Percentiles rank a stretch among this genome's conserved stretches.
Evolutionary conservation across 2,797 vertebrate genomes (phyloP).

Genomic region (Anguilla marmorata): DNA sequence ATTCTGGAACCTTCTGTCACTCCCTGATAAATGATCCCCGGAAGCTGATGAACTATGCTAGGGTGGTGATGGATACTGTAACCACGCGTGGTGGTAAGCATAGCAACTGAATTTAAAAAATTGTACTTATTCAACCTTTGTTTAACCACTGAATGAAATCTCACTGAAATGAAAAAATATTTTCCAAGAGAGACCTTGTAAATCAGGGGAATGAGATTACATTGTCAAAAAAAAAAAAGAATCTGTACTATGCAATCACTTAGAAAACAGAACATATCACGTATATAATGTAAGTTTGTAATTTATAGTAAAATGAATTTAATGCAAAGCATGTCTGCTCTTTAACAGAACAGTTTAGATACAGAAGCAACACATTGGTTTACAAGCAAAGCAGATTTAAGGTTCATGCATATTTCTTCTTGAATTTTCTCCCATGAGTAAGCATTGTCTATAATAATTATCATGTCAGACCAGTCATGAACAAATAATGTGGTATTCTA

Average conservation of each 20-base stretch:
- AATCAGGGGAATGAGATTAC: too few species aligned
- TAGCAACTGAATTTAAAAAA: background rate
- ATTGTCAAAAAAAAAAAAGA: background rate
- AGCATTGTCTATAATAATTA: slow-evolving; percentile 6
- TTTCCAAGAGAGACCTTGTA: background rate
- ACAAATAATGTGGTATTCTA: background rate
- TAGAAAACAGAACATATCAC: background rate
- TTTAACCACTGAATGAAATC: background rate
- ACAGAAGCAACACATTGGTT: background rate
- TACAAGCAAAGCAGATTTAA: background rate
- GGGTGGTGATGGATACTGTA: background rate
- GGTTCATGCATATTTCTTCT: background rate
- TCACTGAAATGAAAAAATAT: background rate
- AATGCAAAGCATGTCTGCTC: background rate
- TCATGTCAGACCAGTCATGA: background rate
- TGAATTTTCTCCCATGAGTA: background rate
- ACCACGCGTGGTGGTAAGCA: background rate
- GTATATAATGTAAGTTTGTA: too few species aligned
- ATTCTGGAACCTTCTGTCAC: background rate
- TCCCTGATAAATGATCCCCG: background rate
- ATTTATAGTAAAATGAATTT: too few species aligned
- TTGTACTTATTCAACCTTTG: background rate
- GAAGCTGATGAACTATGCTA: background rate
- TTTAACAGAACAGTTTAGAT: background rate
- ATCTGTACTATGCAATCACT: background rate